Conservation (phyloP, 2,888 invertebrate species). For the Eilema griseolum region DNA sequence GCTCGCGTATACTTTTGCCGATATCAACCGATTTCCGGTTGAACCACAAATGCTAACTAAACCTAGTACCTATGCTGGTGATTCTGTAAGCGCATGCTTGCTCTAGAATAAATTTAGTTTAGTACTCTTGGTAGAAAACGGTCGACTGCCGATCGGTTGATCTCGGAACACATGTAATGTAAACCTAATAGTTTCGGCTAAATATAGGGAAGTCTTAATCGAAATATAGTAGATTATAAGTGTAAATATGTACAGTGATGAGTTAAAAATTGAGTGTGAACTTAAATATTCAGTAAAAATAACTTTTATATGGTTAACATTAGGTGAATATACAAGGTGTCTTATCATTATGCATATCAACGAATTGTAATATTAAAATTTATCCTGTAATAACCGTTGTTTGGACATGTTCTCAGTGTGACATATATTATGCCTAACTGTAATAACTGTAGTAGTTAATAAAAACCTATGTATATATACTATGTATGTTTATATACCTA, state of each 20-base stretch:
- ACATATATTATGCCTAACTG: slow-evolving; percentile 44
- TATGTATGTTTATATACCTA: slow-evolving; percentile 27
- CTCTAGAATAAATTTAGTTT: slow-evolving; percentile 1
- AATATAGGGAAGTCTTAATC: slow-evolving; percentile 43
- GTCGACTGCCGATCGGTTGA: slow-evolving; percentile 3
- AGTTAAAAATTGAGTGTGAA: slow-evolving; percentile 58
- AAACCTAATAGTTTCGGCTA: slow-evolving; percentile 33
- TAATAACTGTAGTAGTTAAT: slow-evolving; percentile 39
- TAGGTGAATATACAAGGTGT: slow-evolving; percentile 84
- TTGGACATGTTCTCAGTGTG: slow-evolving; percentile 51
- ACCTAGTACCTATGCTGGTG: background rate
- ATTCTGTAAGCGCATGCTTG: background rate
- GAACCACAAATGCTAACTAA: background rate
- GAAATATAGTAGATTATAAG: slow-evolving; percentile 40
- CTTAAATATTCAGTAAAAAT: slow-evolving; percentile 56
- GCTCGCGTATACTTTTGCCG: slow-evolving; percentile 3
- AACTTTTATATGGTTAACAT: slow-evolving; percentile 77
- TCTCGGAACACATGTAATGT: background rate
- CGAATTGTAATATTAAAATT: slow-evolving; percentile 76
- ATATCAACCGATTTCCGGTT: slow-evolving; percentile 9
- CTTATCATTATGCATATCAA: slow-evolving; percentile 87
- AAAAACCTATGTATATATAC: slow-evolving; percentile 27
- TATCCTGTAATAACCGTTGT: slow-evolving; percentile 53
- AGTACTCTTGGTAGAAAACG: background rate
- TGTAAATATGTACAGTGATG: slow-evolving; percentile 82